These are phyloP conservation scores for Rhynchonycteris naso DNA, from an alignment of 2,797 vertebrate species.

Conservation along the genomic window DNA sequence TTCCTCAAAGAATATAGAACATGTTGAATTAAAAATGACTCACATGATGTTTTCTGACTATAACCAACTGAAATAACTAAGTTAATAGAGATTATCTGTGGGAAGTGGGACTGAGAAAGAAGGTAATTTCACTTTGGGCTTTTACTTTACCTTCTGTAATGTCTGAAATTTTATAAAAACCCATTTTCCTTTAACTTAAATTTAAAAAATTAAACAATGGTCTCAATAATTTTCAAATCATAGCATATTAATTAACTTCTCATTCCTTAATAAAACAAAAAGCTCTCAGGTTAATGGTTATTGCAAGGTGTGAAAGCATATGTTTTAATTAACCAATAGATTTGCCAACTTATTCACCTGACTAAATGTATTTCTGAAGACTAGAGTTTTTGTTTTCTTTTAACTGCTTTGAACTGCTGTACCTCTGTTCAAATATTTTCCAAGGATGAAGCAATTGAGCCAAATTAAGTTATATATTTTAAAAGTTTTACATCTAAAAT, in stretches of 20 bases:
- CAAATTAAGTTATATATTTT: conserved; percentile 26
- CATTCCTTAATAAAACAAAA: not conserved
- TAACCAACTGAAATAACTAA: not conserved
- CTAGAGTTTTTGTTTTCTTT: not conserved
- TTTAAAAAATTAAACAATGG: not conserved
- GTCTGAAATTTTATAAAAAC: not conserved
- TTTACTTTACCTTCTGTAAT: not conserved
- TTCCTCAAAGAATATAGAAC: not conserved
- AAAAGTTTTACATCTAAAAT: not conserved
- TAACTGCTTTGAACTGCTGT: not conserved
- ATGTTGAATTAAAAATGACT: conserved; percentile 19
- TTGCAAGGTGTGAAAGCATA: not conserved
- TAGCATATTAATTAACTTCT: not conserved
- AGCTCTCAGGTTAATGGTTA: conserved; percentile 2
- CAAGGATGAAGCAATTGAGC: not conserved
- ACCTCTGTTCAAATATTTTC: conserved; percentile 20
- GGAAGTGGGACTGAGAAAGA: not conserved
- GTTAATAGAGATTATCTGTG: not conserved
- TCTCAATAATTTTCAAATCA: conserved; percentile 12
- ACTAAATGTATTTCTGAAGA: not conserved
- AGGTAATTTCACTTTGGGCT: not conserved
- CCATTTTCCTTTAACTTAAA: not conserved
- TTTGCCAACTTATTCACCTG: not conserved
- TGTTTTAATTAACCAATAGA: conserved; percentile 8
- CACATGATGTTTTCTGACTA: not conserved